Base-by-base conservation (phyloP, 2,797 vertebrate species). In the Cyclura pinguis region DNA sequence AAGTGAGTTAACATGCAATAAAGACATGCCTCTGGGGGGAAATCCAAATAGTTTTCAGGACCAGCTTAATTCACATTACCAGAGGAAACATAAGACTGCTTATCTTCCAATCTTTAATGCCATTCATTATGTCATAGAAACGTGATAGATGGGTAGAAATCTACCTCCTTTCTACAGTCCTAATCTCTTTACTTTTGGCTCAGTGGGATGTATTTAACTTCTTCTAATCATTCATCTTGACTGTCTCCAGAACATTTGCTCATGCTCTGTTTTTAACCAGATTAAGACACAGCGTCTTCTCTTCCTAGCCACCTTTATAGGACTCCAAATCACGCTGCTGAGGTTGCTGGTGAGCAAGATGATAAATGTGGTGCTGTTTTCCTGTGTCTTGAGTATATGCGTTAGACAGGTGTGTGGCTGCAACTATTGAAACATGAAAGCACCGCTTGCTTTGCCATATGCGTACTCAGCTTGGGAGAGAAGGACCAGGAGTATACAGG, bases 101-200 rank as follows among this genome's bases (percentile, higher is more conserved):
- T 87, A 62, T 59, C 87, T 82, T 74, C 80, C 50, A 47, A 35
- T 82, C 67, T 73, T 88, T 74, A 35, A 74, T 47, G 64, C 89
- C 78, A 50, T 90, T 73, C 89, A 89, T 89, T 69, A 69, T 80
- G 57, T 86, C 84, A 81, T 52, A 81, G 38, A 73, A 74, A 74
- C 9, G 32, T 82, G 89, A 86, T 86, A 12, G 52, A 80, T 86
- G 67, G 55, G 69, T 24, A 73, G 32, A 57, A 55, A 50, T 84
- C 55, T 59, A 80, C 62, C 90, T 91, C 35, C 74, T 73, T 80
- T 20, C 84, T 73, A 50, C 73, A 78, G 47, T 55, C 73, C 69
- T 87, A 82, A 83, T 90, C 85, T 83, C 85, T 83, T 87, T 87
- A 87, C 35, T 90, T 90, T 85, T 81, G 10, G 72, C 85, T 83